Evolutionary conservation across 1,140 invertebrate species (phyloP), one percentile per base, ranked within the genome.

Genomic region (Ganaspis sp.): DNA sequence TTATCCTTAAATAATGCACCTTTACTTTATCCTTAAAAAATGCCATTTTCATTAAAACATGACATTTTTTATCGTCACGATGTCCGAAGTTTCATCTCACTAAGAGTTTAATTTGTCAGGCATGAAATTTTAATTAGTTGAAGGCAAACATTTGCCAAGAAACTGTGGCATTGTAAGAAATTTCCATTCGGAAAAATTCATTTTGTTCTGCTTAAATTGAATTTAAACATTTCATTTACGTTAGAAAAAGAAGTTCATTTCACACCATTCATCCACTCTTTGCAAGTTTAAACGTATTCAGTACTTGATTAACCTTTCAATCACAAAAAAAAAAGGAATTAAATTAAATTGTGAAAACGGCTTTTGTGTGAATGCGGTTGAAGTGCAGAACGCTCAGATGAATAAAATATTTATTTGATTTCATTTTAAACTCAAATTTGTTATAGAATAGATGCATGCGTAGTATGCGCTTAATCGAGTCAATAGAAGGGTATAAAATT

Each of bases 221-320:
- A 17, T 49, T 49, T 49, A 49, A 49, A 49, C 45, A 49, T 49
- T 49, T 49, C 45, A 49, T 17, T 49, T 17, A 49, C 45, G 45
- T n/a, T 49, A n/a, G 4, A 17, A 49, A 49, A 49, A 49, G 12
- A 17, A n/a, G 42, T 45, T 45, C n/a, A 49, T 49, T 49, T 17
- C n/a, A 49, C n/a, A 49, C 45, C 17, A 45, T 45, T 45, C 42
- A 4, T 45, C 15, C 12, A 15, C 12, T 4, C 15, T 12, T 45
- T 15, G 3, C 12, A 15, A 15, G 11, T 45, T 45, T 45, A 40
- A 40, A 40, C 38, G 38, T 45, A 45, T 45, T 45, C 12, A 45
- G 15, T 15, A 45, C 15, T 45, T 45, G 11, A 15, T 45, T 45
- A 45, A 45, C 15, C 15, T 45, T 45, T 45, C 12, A 45, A n/a